Conservation (phyloP, 2,888 invertebrate genomes). For the Maniola hyperantus region DNA sequence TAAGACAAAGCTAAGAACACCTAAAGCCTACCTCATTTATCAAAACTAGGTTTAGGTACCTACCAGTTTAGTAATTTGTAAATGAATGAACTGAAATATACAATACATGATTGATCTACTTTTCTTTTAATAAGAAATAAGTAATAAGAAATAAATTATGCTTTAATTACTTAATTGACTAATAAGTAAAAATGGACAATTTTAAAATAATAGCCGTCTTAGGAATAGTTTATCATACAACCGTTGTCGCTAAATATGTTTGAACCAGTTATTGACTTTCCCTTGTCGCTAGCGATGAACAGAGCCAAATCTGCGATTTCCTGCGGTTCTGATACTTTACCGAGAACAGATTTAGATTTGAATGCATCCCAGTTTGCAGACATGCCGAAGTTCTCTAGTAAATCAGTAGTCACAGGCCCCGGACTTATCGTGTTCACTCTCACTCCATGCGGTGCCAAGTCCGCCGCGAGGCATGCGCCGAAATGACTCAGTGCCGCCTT, state of each 20-base stretch:
- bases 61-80: too few species aligned
- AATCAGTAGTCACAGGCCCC: constrained; percentile 5
- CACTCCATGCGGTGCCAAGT: constrained; percentile 5
- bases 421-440: constrained; percentile 16
- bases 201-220: not conserved
- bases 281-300: constrained; percentile 2
- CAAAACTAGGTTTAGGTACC: too few species aligned
- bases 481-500: constrained; percentile 19
- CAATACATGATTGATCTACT: too few species aligned
- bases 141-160: too few species aligned
- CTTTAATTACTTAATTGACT: too few species aligned
- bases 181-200: too few species aligned
- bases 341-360: not conserved
- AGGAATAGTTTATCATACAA: constrained; percentile 5
- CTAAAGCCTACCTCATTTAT: too few species aligned
- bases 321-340: not conserved
- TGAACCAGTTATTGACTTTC: constrained; percentile 14
- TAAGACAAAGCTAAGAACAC: too few species aligned
- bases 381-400: not conserved
- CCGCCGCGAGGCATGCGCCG: constrained; percentile 7
- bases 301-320: constrained; percentile 11
- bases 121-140: too few species aligned
- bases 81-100: too few species aligned
- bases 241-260: constrained; percentile 14
- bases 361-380: not conserved